Evolutionary conservation across 1,140 invertebrate genomes (phyloP).

Genomic region (Linepithema humile): DNA sequence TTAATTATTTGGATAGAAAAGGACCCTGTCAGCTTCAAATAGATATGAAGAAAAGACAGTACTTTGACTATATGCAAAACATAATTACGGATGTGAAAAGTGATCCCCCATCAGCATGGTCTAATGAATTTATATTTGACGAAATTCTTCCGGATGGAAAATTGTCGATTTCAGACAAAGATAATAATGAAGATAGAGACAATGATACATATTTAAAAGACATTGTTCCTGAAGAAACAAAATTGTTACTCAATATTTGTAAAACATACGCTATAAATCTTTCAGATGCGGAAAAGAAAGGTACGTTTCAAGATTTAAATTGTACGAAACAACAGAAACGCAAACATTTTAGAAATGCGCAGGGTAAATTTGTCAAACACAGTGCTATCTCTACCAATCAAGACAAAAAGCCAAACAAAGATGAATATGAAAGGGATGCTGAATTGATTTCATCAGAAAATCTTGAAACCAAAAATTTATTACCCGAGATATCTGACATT

Average conservation of each 20-base stretch:
- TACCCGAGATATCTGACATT: slow-evolving; percentile 6
- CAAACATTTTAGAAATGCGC: not conserved
- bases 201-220: slow-evolving; percentile 20
- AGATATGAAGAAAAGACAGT: slow-evolving; percentile 64
- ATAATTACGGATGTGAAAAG: not conserved
- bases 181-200: slow-evolving; percentile 31
- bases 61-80: slow-evolving; percentile 62
- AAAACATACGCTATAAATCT: slow-evolving; percentile 67
- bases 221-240: not conserved
- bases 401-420: not conserved
- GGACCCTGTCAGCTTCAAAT: slow-evolving; percentile 67
- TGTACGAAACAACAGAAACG: not conserved
- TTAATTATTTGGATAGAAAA: slow-evolving; percentile 75
- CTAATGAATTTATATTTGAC: slow-evolving; percentile 74
- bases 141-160: slow-evolving; percentile 73
- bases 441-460: not conserved
- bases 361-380: slow-evolving; percentile 33
- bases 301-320: not conserved
- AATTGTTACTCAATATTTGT: slow-evolving; percentile 52
- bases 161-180: slow-evolving; percentile 65
- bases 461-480: not conserved
- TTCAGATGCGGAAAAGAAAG: slow-evolving; percentile 54
- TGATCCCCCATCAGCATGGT: not conserved
- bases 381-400: not conserved
- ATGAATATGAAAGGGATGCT: not conserved